Evolutionary conservation across 2,113 vertebrate genomes (phyloP).

Genomic region (Hippocampus mohnikei): DNA sequence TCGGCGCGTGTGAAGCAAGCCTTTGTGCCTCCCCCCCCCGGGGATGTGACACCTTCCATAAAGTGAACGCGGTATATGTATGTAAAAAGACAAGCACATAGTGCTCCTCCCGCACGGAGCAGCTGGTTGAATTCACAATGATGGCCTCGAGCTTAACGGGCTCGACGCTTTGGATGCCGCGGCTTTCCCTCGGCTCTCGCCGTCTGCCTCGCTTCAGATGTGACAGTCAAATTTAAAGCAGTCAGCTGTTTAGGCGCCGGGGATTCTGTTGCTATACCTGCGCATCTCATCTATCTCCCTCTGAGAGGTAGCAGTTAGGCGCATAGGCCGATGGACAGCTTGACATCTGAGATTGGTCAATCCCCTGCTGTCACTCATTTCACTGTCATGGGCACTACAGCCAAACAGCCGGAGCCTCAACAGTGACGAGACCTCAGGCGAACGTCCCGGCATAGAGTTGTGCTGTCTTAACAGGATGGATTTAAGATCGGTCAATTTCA

Average conservation of each 20-base stretch:
- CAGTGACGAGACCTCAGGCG: slow-evolving; percentile 36
- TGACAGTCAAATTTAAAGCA: slow-evolving; percentile 55
- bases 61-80: slow-evolving; percentile 22
- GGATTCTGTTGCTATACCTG: slow-evolving; percentile 41
- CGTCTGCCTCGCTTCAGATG: slow-evolving; percentile 17
- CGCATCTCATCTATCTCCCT: slow-evolving; percentile 24
- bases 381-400: slow-evolving; percentile 15
- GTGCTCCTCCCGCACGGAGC: slow-evolving; percentile 29
- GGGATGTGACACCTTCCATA: slow-evolving; percentile 50
- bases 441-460: slow-evolving; percentile 45
- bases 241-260: slow-evolving; percentile 39
- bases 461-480: slow-evolving; percentile 33
- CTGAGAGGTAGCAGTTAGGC: slow-evolving; percentile 39
- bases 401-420: slow-evolving; percentile 35
- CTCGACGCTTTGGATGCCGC: slow-evolving; percentile 31
- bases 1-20: slow-evolving; percentile 25
- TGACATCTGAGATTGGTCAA: slow-evolving; percentile 63
- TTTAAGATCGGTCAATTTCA: slow-evolving; percentile 40
- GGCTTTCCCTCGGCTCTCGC: slow-evolving; percentile 9
- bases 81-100: slow-evolving; percentile 40
- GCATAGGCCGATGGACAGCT: slow-evolving; percentile 32
- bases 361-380: slow-evolving; percentile 51
- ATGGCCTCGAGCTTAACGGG: slow-evolving; percentile 43
- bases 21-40: slow-evolving; percentile 29
- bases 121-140: slow-evolving; percentile 47